Evolutionary conservation across 2,797 vertebrate species (phyloP).

Genomic region (Takifugu rubripes): DNA sequence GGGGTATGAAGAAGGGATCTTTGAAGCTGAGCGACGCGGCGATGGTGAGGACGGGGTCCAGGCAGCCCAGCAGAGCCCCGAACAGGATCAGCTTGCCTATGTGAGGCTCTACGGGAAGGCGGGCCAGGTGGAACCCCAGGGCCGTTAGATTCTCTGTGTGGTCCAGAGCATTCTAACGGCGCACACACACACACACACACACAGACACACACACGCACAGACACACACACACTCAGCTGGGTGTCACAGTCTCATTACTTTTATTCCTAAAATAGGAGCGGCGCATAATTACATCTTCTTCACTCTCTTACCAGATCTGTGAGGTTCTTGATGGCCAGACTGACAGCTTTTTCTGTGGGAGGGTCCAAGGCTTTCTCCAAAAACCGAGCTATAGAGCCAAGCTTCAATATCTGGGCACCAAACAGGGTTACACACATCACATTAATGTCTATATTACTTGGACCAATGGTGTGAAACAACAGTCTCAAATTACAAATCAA

Average conservation of each 20-base stretch:
- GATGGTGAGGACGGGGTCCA: constrained; percentile 94
- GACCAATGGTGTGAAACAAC: too few relatives aligned
- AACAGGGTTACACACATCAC: not conserved
- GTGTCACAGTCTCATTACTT: not conserved
- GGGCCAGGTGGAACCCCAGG: constrained; percentile 90
- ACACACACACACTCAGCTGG: not conserved
- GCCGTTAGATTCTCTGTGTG: constrained; percentile 88
- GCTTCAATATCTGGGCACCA: constrained; percentile 84
- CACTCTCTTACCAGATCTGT: constrained; percentile 82
- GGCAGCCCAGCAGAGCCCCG: constrained; percentile 91
- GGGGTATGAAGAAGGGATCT: constrained; percentile 95
- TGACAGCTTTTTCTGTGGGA: constrained; percentile 83
- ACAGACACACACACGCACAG: too few relatives aligned
- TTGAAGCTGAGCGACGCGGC: constrained; percentile 98
- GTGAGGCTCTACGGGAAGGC: constrained; percentile 93
- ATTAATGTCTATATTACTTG: constrained; percentile 21
- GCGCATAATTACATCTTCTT: not conserved
- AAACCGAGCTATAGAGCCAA: constrained; percentile 88
- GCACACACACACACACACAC: not conserved
- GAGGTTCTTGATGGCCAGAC: constrained; percentile 88
- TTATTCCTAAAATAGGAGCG: too few relatives aligned
- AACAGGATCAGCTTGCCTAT: constrained; percentile 99
- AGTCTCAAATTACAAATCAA: too few relatives aligned
- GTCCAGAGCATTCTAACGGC: constrained; percentile 89
- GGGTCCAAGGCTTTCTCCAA: constrained; percentile 88